Base-by-base conservation (phyloP, 2,888 invertebrate species). In the Megamerina dolium region DNA sequence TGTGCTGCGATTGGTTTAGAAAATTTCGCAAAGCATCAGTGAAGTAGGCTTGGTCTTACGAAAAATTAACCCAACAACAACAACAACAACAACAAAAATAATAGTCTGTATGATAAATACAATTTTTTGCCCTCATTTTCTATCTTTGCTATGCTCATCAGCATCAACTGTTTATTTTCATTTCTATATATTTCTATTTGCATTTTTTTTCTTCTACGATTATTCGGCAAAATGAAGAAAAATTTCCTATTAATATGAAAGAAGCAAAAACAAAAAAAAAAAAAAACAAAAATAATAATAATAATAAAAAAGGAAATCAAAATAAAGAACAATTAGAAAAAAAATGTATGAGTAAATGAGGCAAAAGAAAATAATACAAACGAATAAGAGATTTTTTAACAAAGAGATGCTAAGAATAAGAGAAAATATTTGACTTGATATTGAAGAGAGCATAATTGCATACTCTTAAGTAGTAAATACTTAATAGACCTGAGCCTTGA, bases 1-100 rank as follows among this genome's bases (percentile, higher is more conserved):
- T 43, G 43, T 38, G 26, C 34, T 64, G 59, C 66, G 64, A 65
- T 65, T 65, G 64, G 64, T 58, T 65, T 65, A 65, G 66, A 66
- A 65, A 65, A 59, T 62, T 59, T n/a, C 23, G 34, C 40, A 14
- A 20, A 21, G 20, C 37, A 13, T 8, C 4, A 9, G 37, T 12
- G n/a, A 26, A 42, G 39, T 39, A 39, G 38, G 36, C 39, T 39
- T 46, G 37, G 38, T 34, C 41, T 46, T 19, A 19, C 10, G 5
- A 27, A 20, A 34, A 21, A 18, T 9, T 31, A 10, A 9, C 13
- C 12, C 17, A 17, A n/a, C n/a, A n/a, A n/a, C 23, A 13, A 35
- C 16, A 35, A 29, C 16, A 27, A 13, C 16, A 37, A 32, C 23
- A 32, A 31, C 19, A 21, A 42, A 13, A 35, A 14, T 10, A 36